A percentile compares a stretch with the other conserved stretches of the same genome.
These are phyloP conservation scores for Olivierus martensii DNA, from an alignment of 1,140 invertebrate species.

Conservation along the genomic window DNA sequence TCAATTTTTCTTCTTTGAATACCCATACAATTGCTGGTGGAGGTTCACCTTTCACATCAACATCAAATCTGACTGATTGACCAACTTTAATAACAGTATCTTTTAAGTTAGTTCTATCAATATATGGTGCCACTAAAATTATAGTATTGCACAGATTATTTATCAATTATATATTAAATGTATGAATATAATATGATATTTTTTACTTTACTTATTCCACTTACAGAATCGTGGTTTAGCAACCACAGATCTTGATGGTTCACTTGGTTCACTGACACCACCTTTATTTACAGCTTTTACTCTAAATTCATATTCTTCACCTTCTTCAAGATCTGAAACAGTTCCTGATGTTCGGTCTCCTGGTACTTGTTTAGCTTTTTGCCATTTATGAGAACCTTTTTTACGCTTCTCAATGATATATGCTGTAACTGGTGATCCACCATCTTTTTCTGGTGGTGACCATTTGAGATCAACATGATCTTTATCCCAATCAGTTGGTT, in stretches of 20 bases:
- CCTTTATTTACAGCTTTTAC: slow-evolving; percentile 94
- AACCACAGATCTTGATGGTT: slow-evolving; percentile 76
- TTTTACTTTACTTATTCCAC: background rate
- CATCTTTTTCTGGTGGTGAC: slow-evolving; percentile 62
- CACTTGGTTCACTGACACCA: slow-evolving; percentile 82
- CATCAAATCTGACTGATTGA: slow-evolving; percentile 71
- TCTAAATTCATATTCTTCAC: slow-evolving; percentile 93
- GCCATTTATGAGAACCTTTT: slow-evolving; percentile 59
- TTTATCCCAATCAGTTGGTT: slow-evolving; percentile 89
- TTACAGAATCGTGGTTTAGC: slow-evolving; percentile 64
- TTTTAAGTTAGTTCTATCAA: slow-evolving; percentile 81
- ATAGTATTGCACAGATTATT: background rate
- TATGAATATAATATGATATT: background rate
- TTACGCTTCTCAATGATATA: slow-evolving; percentile 88
- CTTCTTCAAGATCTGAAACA: slow-evolving; percentile 78
- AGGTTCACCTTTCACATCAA: slow-evolving; percentile 82
- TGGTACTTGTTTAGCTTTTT: slow-evolving; percentile 56
- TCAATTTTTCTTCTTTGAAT: slow-evolving; percentile 44
- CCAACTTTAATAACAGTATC: slow-evolving; percentile 73
- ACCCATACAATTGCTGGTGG: slow-evolving; percentile 69
- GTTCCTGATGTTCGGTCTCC: slow-evolving; percentile 52
- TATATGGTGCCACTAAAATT: slow-evolving; percentile 62
- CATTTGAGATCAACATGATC: slow-evolving; percentile 76
- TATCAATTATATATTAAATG: background rate
- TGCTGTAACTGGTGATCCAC: slow-evolving; percentile 69